A percentile compares a stretch with the other conserved stretches of the same genome.
These are phyloP conservation scores for Taenioides sp. DNA, from an alignment of 2,797 vertebrate genomes.

Conservation along the genomic window DNA sequence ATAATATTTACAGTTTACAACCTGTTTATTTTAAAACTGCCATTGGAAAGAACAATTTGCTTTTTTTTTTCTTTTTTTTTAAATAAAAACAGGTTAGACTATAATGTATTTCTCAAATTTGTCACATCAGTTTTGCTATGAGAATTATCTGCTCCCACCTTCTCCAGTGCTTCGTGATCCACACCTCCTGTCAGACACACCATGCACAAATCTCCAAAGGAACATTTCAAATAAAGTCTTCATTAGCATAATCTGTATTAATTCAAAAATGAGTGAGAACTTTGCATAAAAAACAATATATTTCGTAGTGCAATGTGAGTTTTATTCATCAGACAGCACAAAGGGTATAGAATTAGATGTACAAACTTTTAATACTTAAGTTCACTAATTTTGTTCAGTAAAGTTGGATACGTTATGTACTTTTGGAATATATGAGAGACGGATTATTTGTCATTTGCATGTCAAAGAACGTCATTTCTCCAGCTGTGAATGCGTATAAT, in stretches of 20 bases:
- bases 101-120: no score
- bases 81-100: no score
- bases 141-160: slow-evolving; percentile 32
- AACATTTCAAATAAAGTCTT: neutral
- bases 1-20: no score
- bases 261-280: slow-evolving; percentile 11
- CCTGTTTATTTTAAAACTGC: no score
- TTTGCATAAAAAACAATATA: neutral
- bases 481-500: slow-evolving; percentile 38
- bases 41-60: no score
- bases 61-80: no score
- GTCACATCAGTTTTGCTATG: no score
- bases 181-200: slow-evolving; percentile 24
- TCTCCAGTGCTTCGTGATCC: slow-evolving; percentile 22
- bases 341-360: neutral
- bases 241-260: slow-evolving; percentile 12
- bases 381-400: neutral
- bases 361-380: slow-evolving; percentile 1
- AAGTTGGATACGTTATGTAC: slow-evolving; percentile 30
- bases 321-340: neutral
- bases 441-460: slow-evolving; percentile 38
- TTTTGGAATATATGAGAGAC: slow-evolving; percentile 45
- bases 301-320: neutral
- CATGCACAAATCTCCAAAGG: neutral
- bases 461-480: slow-evolving; percentile 41